A percentile compares a stretch with the other conserved stretches of the same genome.
phyloP scores from a whole-genome alignment of 2,888 invertebrate species.

The Seira ritae region DNA sequence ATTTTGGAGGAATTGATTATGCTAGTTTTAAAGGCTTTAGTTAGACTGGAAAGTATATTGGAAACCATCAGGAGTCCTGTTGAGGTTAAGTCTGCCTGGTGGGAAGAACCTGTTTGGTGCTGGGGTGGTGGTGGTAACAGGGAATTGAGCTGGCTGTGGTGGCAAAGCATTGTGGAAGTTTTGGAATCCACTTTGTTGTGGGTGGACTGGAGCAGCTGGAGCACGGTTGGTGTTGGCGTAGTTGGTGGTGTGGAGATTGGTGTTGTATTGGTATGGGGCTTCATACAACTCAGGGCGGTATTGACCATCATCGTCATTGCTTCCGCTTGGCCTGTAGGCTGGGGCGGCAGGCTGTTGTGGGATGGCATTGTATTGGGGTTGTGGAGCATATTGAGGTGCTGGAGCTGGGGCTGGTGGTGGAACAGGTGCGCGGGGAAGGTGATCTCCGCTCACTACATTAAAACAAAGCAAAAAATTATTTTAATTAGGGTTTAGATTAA shows the following conservation, averaged over 20 bases:
- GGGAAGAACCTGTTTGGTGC: constrained; percentile 87
- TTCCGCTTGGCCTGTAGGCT: constrained; percentile 22
- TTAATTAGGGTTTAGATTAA: too few species aligned
- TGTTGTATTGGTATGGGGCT: constrained; percentile 73
- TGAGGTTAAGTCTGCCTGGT: constrained; percentile 89
- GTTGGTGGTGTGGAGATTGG: constrained; percentile 77
- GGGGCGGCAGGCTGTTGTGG: constrained; percentile 72
- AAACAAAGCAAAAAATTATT: too few species aligned
- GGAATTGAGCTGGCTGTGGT: constrained; percentile 59
- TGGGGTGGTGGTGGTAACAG: constrained; percentile 80
- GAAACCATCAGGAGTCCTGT: constrained; percentile 91
- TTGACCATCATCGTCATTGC: constrained; percentile 60
- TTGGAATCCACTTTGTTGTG: constrained; percentile 74
- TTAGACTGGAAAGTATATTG: constrained; percentile 84
- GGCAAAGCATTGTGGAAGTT: constrained; percentile 66
- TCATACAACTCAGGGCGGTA: constrained; percentile 62
- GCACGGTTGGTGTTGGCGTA: constrained; percentile 69
- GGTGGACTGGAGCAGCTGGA: constrained; percentile 46
- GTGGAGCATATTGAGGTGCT: constrained; percentile 78
- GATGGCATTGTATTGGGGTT: constrained; percentile 77
- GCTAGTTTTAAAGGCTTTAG: constrained; percentile 49
- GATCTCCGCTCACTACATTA: too few species aligned
- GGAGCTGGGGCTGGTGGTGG: constrained; percentile 77
- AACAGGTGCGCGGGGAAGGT: constrained; percentile 81
- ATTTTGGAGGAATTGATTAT: constrained; percentile 33